Evolutionary conservation across 2,888 invertebrate species (phyloP), one percentile per base, ranked within the genome.

Genomic region (Monoplex corrugatus): DNA sequence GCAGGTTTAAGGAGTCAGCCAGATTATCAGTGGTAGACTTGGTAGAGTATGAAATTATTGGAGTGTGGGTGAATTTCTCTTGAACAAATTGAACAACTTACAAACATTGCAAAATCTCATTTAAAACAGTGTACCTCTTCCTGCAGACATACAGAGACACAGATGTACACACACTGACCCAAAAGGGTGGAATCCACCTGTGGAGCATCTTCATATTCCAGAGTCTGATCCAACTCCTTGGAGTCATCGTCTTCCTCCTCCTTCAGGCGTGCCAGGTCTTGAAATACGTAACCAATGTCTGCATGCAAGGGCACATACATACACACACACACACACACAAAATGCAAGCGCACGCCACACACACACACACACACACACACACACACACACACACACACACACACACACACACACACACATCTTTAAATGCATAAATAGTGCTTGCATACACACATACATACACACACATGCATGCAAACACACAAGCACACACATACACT

Each of bases 211-310:
- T 86, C 89, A 57, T 93, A 92, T 63, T 91, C 88, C 43, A 72
- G 38, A 2, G 89, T 86, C 68, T 44, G 84, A 43, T 86, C 82
- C 8, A 90, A 75, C 35, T 63, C 43, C 50, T 86, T 83, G 10
- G 87, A 89, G 57, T 86, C 89, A 32, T 93, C 92, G 40, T 90
- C 87, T 13, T 89, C 86, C 88, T 95, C 95, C 57, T 91, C 92
- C 57, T 90, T 72, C 35, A 95, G 90, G 83, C 93, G 93, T 43
- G 90, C 92, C 89, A 93, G 83, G 85, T 93, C 94, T 92, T 95
- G 95, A 88, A 93, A 95, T 72, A 95, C 90, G 90, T 92, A 95
- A 5, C 94, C 94, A 75, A 95, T 92, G 91, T 94, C 95, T 95
- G 88, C 43, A 6, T 75, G 28, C 32, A 19, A 13, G 50, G 13